Base-by-base conservation (phyloP, 2,113 vertebrate species). In the Acanthisitta chloris region DNA sequence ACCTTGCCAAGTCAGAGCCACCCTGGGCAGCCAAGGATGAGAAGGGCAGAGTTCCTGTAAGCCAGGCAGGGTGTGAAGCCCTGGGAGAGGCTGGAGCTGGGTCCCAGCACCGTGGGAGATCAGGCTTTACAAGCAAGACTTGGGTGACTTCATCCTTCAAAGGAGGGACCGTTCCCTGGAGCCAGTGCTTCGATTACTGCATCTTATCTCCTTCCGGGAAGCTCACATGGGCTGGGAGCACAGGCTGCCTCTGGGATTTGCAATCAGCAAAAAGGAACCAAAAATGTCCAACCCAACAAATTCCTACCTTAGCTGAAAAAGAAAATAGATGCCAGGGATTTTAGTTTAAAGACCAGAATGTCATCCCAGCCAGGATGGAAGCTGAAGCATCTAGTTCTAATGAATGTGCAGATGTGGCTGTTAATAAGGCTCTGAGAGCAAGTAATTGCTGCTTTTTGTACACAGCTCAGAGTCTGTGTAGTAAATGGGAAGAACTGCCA, bases 391-490 rank as follows among this genome's bases (percentile, higher is more conserved):
- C 54, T 25, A 31, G 18, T 57, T 78, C 40, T 94, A 95, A 95
- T 54, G 67, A 87, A 83, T 5, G 70, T 86, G 85, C 88, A 95
- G 96, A 94, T 94, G 89, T 84, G 91, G 31, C 78, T 79, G 48
- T 70, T 92, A 92, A 93, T 93, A 88, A 89, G 65, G 82, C 66
- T 92, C 48, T 38, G 7, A 81, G 81, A 91, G 81, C 71, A 66
- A 86, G 49, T 92, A 95, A 97, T 84, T 90, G 85, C 81, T 86
- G 86, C 72, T 85, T 92, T 94, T 87, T 91, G 84, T 88, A 88
- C 78, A 49, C 57, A 86, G 58, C 78, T 91, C 80, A 81, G 73
- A 43, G 20, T 85, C 40, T 10, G 74, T 54, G 92, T 72, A 94
- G 92, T 90, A 95, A 97, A 91, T 45, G 88, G 69, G 59, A 81